Evolutionary conservation across 2,113 vertebrate species (phyloP).

Genomic region (Pagrus major): DNA sequence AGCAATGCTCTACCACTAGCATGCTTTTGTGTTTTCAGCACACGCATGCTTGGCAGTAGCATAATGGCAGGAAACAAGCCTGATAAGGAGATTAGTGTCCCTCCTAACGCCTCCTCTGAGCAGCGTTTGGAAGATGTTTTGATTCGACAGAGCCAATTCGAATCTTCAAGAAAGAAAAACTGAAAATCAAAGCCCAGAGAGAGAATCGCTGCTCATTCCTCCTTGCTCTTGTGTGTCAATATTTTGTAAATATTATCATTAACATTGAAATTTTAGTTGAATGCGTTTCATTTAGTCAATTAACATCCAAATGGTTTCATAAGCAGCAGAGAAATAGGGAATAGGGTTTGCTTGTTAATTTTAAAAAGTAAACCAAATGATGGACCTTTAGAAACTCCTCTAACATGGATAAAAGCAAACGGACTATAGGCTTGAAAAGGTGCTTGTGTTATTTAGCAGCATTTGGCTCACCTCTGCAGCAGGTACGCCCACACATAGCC

Average conservation of each 20-base stretch:
- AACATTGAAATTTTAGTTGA: not conserved
- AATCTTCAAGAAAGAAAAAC: conserved; percentile 31
- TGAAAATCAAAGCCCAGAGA: conserved; percentile 17
- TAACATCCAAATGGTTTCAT: not conserved
- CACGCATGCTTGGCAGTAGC: conserved; percentile 34
- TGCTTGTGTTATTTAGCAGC: conserved; percentile 44
- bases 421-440: conserved; percentile 18
- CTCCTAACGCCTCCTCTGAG: conserved; percentile 32
- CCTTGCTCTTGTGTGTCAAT: not conserved
- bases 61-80: conserved; percentile 43
- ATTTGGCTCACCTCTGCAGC: conserved; percentile 91
- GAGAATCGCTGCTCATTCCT: not conserved
- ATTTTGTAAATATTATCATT: conserved; percentile 28
- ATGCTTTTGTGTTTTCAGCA: conserved; percentile 29
- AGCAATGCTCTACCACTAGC: not conserved
- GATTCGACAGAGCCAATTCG: conserved; percentile 13
- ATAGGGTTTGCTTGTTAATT: not conserved
- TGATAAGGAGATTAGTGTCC: conserved; percentile 44
- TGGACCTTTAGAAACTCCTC: not conserved
- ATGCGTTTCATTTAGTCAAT: not conserved
- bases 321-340: not conserved
- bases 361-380: not conserved
- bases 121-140: conserved; percentile 35
- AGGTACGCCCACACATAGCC: conserved; percentile 95
- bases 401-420: conserved; percentile 5